These are phyloP conservation scores for Pachydiplax longipennis DNA, from an alignment of 2,888 invertebrate species.

Conservation along the genomic window DNA sequence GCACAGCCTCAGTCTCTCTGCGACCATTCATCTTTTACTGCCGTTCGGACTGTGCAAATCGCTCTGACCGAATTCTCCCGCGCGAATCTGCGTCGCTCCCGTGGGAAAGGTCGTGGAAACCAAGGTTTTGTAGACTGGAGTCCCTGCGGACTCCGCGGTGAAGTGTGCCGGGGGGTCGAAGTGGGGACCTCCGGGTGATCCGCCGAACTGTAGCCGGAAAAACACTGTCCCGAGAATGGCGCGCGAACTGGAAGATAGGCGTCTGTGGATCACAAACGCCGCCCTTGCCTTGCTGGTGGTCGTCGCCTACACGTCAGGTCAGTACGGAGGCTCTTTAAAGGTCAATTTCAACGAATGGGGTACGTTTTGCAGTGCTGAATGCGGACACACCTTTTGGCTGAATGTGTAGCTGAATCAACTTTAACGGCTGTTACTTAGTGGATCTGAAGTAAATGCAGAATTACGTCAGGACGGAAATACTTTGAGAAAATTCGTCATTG, in stretches of 20 bases:
- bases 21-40: neutral
- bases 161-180: neutral
- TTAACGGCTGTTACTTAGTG: neutral
- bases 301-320: slow-evolving; percentile 12
- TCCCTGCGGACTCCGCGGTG: neutral
- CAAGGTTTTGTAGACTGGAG: neutral
- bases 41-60: neutral
- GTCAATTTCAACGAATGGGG: too few relatives aligned
- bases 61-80: neutral
- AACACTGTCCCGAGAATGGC: neutral
- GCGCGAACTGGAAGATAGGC: neutral
- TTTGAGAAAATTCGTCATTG: neutral
- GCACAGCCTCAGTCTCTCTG: neutral
- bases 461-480: neutral
- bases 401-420: neutral
- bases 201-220: neutral
- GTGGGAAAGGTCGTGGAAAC: neutral
- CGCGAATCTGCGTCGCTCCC: neutral
- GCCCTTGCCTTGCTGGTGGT: neutral
- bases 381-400: too few relatives aligned
- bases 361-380: too few relatives aligned
- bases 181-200: neutral
- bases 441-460: neutral
- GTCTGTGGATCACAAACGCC: neutral
- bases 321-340: neutral